Percentiles rank a stretch among this genome's conserved stretches.
Conservation (phyloP, 2,113 vertebrate genomes). For the Podilymbus podiceps region DNA sequence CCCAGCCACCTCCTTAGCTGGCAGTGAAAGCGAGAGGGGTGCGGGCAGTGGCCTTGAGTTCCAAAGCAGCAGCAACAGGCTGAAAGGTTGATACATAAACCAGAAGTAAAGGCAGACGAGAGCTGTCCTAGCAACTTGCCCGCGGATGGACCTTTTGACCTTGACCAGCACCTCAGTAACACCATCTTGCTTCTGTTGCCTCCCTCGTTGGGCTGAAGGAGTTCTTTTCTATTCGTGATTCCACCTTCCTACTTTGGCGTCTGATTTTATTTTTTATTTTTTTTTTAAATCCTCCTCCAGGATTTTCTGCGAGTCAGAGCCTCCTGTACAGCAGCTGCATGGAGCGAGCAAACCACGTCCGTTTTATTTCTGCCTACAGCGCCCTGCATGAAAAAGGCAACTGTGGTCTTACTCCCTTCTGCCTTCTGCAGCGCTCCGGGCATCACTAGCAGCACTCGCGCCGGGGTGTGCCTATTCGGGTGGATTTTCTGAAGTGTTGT, state of each 20-base stretch:
- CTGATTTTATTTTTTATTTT: background rate
- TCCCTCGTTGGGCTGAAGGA: background rate
- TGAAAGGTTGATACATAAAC: background rate
- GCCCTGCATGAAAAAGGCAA: background rate
- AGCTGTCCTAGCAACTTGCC: background rate
- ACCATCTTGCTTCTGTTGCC: accelerated
- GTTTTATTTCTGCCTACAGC: background rate
- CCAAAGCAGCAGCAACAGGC: background rate
- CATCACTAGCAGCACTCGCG: accelerated
- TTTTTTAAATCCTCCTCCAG: background rate
- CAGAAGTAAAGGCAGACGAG: background rate
- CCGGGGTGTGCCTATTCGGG: accelerated
- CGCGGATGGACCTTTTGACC: background rate
- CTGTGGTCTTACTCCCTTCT: background rate
- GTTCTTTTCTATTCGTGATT: background rate
- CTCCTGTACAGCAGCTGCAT: background rate
- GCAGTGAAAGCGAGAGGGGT: accelerated
- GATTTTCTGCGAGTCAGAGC: background rate
- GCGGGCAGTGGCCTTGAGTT: accelerated
- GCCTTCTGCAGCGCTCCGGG: background rate
- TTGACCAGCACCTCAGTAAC: accelerated
- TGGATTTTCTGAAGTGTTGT: background rate
- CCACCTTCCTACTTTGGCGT: background rate
- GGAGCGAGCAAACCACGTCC: accelerated
- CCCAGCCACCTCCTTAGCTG: accelerated